Evolutionary conservation across 1,140 invertebrate genomes (phyloP).

Genomic region (Platorchestia sp.): DNA sequence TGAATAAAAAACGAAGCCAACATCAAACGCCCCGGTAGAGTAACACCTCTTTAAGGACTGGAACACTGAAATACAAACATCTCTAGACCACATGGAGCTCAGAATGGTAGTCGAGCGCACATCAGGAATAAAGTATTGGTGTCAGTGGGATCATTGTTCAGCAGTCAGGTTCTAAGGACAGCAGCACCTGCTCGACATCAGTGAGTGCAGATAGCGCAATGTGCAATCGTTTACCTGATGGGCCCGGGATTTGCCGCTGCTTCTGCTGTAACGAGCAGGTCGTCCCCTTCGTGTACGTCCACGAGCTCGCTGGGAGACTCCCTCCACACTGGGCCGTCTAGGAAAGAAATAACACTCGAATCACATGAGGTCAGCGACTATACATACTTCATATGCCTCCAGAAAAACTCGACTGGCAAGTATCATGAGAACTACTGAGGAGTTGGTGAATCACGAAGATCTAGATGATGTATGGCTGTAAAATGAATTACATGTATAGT

Average conservation of each 20-base stretch:
- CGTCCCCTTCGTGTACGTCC: constrained; percentile 42
- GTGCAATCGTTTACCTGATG: constrained; percentile 27
- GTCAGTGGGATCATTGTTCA: neutral
- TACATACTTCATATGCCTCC: neutral
- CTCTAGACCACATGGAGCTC: neutral
- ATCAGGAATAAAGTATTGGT: neutral
- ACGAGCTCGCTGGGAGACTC: constrained; percentile 38
- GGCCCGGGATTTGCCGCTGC: constrained; percentile 32
- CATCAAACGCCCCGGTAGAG: too few relatives aligned
- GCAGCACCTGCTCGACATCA: neutral
- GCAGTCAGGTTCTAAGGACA: neutral
- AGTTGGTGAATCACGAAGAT: neutral
- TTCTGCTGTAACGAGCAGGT: constrained; percentile 34
- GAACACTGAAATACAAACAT: neutral
- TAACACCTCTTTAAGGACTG: neutral
- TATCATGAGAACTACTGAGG: neutral
- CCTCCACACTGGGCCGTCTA: constrained; percentile 12
- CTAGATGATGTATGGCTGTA: neutral
- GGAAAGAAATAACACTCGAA: neutral
- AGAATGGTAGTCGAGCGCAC: neutral
- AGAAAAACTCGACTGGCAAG: neutral
- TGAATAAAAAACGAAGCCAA: too few relatives aligned
- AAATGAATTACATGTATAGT: too few relatives aligned
- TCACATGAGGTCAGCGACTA: neutral
- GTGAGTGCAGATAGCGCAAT: neutral